A percentile compares a stretch with the other conserved stretches of the same genome.
Evolutionary conservation across 2,797 vertebrate genomes (phyloP).

Genomic region (Dryobates pubescens): DNA sequence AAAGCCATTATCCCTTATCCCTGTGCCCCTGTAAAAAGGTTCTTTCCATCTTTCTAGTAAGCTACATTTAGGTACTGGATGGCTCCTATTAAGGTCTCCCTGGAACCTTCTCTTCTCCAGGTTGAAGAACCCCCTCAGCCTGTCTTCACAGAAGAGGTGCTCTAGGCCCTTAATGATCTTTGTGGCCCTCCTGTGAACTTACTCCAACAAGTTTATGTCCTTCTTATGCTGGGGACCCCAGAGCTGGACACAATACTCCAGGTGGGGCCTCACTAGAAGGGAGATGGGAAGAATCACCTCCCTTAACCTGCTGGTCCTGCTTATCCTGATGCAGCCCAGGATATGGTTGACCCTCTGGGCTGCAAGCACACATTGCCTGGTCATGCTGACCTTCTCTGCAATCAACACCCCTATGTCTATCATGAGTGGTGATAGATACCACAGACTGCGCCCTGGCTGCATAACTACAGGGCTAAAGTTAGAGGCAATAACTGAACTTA

Average conservation of each 20-base stretch:
- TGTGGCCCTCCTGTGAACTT: not conserved
- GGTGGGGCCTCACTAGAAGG: not conserved
- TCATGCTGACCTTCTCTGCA: not conserved
- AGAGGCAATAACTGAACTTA: not conserved
- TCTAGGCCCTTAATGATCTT: not conserved
- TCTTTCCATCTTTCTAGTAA: not conserved
- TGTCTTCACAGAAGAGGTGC: not conserved
- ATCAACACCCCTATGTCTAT: not conserved
- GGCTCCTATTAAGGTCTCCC: not conserved
- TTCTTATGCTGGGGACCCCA: not conserved
- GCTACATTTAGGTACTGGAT: not conserved
- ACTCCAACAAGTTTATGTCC: not conserved
- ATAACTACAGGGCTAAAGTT: not conserved
- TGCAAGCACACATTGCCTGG: not conserved
- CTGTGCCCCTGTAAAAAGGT: not conserved
- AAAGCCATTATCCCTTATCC: not conserved
- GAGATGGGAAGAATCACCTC: not conserved
- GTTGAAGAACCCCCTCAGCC: not conserved
- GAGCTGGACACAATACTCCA: not conserved
- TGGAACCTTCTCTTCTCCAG: not conserved
- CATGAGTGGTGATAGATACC: not conserved
- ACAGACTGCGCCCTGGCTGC: not conserved
- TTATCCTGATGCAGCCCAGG: not conserved
- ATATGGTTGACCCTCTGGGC: not conserved
- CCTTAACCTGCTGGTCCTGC: not conserved